These are phyloP conservation scores for Sebastes matsubarae DNA, from an alignment of 2,797 vertebrate species.

Conservation along the genomic window DNA sequence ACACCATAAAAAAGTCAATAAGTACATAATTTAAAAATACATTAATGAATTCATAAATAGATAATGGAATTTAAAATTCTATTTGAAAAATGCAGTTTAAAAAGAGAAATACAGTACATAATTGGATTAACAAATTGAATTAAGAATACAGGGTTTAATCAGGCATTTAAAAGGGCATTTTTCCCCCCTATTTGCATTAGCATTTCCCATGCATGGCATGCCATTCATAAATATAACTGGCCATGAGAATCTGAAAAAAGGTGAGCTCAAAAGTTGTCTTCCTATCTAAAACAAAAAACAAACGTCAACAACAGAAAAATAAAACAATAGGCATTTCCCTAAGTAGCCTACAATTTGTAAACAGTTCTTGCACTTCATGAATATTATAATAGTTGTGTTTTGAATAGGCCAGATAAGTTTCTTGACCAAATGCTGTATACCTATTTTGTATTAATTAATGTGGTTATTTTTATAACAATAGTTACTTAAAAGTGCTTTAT, in stretches of 20 bases:
- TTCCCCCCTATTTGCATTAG: fast-evolving
- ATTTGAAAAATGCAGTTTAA: too few species aligned
- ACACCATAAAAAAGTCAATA: too few species aligned
- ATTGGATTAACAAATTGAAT: too few species aligned
- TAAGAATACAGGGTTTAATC: too few species aligned
- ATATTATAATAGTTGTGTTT: neutral
- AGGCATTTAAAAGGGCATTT: too few species aligned
- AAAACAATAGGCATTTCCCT: neutral
- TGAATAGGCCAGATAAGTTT: neutral
- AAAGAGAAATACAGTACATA: too few species aligned
- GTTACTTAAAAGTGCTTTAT: neutral
- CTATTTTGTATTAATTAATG: neutral
- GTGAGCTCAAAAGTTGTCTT: neutral
- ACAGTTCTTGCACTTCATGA: too few species aligned
- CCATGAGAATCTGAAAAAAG: neutral
- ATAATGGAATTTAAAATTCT: too few species aligned
- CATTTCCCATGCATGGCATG: neutral
- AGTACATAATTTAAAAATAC: too few species aligned
- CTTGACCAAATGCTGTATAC: neutral
- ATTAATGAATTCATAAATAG: too few species aligned
- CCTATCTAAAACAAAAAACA: neutral
- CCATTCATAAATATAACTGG: neutral
- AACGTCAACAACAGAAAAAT: neutral
- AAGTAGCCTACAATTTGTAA: too few species aligned
- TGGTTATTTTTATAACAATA: neutral